Base-by-base conservation (phyloP, 2,113 vertebrate species). In the Cygnus atratus region DNA sequence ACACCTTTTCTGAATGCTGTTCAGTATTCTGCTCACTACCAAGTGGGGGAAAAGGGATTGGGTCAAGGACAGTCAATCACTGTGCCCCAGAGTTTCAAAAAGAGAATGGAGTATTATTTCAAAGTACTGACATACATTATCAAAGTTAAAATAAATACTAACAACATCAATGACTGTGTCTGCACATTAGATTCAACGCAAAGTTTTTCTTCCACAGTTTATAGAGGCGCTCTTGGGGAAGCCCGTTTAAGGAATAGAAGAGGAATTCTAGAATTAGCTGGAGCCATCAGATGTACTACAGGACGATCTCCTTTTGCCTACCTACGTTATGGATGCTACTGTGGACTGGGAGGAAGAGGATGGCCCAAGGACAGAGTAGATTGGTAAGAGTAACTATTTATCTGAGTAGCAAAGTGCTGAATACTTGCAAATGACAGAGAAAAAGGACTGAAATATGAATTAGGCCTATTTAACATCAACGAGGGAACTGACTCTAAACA, bases 251-350 rank as follows among this genome's bases (percentile, higher is more conserved):
- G 97, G 24, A 87, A 37, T 2, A 98, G 97, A 46, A 97, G 99
- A 96, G 98, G 98, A 2, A 67, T 99, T 13, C 81, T 99, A 50
- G 98, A 99, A 67, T 78, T 99, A 75, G 98, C 98, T 0, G 98
- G 98, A 39, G 97, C 97, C 65, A 98, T 99, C 70, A 95, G 94
- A n/a, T 99, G 99, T 96, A 98, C 97, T 88, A 99, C 99, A 0
- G 98, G 98, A 20, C 98, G 98, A 59, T 97, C 97, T 3, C 97
- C 98, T 12, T 76, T 99, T 15, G 84, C 97, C 31, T 99, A 98
- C 79, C 52, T 98, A n/a, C 97, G 97, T 81, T 99, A 99, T 1
- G 99, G 99, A 9, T 99, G 99, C 96, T 99, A 99, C 97, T 99
- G 99, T 9, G 99, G 99, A 14, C 92, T 98, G 46, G 99, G 99